Evolutionary conservation across 2,797 vertebrate genomes (phyloP).

Genomic region (Ciconia nigra): DNA sequence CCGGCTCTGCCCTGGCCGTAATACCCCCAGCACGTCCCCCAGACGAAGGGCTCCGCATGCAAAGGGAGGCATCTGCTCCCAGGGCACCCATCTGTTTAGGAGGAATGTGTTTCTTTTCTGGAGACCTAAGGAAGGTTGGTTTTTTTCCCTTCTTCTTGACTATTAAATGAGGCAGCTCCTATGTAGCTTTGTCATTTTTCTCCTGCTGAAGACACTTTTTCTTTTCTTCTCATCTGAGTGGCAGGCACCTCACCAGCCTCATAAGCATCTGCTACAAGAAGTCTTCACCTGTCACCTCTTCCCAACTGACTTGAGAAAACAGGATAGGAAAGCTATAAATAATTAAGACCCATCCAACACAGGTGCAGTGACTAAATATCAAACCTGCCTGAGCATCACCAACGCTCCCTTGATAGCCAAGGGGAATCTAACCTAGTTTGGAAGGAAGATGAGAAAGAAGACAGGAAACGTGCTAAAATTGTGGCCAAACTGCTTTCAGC

Average conservation of each 20-base stretch:
- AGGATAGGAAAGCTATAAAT: conserved; percentile 56
- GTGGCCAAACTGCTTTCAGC: not conserved
- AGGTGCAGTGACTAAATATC: conserved; percentile 34
- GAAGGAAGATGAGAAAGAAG: not conserved
- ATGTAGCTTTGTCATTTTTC: conserved; percentile 41
- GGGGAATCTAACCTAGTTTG: conserved; percentile 22
- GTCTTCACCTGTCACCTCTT: conserved; percentile 65
- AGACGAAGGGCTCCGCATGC: not conserved
- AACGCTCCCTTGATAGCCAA: not conserved
- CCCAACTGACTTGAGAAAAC: conserved; percentile 56
- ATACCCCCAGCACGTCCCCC: not conserved
- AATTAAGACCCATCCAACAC: conserved; percentile 51
- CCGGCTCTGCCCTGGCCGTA: not conserved
- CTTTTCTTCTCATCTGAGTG: conserved; percentile 59
- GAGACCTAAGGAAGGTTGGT: not conserved
- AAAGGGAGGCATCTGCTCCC: not conserved
- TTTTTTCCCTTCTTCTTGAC: not conserved
- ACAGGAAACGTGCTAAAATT: not conserved
- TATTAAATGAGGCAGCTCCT: conserved; percentile 51
- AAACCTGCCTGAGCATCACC: conserved; percentile 43
- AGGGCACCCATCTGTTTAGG: not conserved
- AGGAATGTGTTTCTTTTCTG: not conserved
- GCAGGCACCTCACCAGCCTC: conserved; percentile 45
- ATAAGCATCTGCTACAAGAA: conserved; percentile 50
- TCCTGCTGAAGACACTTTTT: conserved; percentile 31